Percentiles rank a stretch among this genome's conserved stretches.
Evolutionary conservation across 2,113 vertebrate species (phyloP).

Genomic region (Pseudorhombus dupliciocellatus): DNA sequence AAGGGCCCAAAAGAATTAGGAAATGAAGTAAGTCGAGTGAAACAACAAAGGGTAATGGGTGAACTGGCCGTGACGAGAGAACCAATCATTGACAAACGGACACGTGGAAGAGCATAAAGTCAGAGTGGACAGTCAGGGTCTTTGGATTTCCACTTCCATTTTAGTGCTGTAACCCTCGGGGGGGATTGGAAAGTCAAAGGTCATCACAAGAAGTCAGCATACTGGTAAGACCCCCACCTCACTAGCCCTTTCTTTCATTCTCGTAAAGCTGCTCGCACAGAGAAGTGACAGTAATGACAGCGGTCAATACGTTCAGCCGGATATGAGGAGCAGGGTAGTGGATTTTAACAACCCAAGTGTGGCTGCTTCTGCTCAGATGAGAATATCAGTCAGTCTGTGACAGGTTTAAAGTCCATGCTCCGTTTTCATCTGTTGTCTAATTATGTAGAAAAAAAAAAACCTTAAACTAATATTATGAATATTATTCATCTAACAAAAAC

Average conservation of each 20-base stretch:
- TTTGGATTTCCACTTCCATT: slow-evolving; percentile 47
- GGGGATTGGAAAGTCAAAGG: slow-evolving; percentile 45
- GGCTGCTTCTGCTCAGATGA: neutral
- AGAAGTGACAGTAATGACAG: slow-evolving; percentile 1
- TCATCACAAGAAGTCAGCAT: slow-evolving; percentile 41
- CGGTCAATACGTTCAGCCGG: slow-evolving; percentile 44
- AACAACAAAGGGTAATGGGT: neutral
- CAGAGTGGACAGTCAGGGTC: neutral
- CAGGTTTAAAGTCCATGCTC: neutral
- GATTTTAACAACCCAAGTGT: slow-evolving; percentile 15
- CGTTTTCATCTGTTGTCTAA: no score
- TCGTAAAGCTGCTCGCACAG: slow-evolving; percentile 8
- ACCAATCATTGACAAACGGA: neutral
- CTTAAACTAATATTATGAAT: no score
- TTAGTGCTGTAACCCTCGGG: slow-evolving; percentile 21
- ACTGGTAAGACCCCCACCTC: slow-evolving; percentile 29
- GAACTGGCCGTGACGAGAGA: neutral
- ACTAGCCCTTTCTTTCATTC: slow-evolving; percentile 21
- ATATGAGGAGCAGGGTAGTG: neutral
- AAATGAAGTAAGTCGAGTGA: slow-evolving; percentile 2
- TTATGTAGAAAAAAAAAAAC: no score
- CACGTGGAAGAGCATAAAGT: neutral
- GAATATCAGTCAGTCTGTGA: neutral
- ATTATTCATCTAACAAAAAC: neutral
- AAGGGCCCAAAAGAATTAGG: neutral